Percentiles rank a stretch among this genome's conserved stretches.
Evolutionary conservation across 2,797 vertebrate species (phyloP).

Genomic region (Vultur gryphus): DNA sequence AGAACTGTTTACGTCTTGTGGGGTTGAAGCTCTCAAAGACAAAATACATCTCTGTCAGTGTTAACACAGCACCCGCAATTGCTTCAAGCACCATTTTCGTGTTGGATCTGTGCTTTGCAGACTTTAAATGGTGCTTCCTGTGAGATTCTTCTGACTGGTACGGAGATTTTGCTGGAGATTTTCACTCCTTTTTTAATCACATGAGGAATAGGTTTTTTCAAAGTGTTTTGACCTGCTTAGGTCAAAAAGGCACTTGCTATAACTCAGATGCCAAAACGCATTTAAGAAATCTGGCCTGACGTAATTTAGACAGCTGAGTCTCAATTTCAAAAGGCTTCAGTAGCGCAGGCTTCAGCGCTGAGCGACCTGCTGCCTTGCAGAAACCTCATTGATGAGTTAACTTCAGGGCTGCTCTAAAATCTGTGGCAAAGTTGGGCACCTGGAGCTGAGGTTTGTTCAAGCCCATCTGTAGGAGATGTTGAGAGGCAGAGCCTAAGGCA

Average conservation of each 20-base stretch:
- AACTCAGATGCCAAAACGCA: conserved; percentile 14
- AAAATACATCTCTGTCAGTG: not conserved
- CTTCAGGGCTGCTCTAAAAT: not conserved
- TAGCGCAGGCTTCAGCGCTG: not conserved
- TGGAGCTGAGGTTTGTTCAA: not conserved
- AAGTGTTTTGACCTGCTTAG: conserved; percentile 54
- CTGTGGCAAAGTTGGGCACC: not conserved
- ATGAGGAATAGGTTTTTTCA: conserved; percentile 40
- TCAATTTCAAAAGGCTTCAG: conserved; percentile 51
- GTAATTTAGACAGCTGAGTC: conserved; percentile 32
- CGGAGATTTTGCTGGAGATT: conserved; percentile 14
- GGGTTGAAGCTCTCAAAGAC: not conserved
- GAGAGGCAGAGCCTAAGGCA: not conserved
- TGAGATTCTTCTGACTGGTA: not conserved
- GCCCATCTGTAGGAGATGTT: not conserved
- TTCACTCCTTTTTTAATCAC: conserved; percentile 35
- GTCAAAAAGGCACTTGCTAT: conserved; percentile 55
- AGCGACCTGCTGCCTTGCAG: not conserved
- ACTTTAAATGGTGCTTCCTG: conserved; percentile 2
- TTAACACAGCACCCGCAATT: not conserved
- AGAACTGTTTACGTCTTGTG: conserved; percentile 13
- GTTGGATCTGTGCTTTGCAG: not conserved
- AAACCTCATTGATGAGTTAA: not conserved
- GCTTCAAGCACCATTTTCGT: not conserved
- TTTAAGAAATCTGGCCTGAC: conserved; percentile 49